phyloP scores from a whole-genome alignment of 2,113 vertebrate species.

The Halcyon malimbica region DNA sequence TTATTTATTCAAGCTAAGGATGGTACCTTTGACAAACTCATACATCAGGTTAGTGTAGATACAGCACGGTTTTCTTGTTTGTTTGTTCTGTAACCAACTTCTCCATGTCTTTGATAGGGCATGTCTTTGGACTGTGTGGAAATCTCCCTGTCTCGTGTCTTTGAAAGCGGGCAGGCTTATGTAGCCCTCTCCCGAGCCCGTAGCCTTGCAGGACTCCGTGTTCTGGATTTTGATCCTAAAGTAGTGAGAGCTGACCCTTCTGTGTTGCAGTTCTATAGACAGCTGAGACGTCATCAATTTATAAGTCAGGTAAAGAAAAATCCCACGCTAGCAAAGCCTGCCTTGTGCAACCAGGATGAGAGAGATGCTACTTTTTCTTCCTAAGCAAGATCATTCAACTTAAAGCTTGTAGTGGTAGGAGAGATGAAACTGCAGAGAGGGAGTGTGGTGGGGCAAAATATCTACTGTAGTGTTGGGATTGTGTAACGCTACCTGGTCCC shows the following conservation, averaged over 20 bases:
- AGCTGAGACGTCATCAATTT: slow-evolving; percentile 67
- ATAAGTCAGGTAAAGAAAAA: slow-evolving; percentile 38
- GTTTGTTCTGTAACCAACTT: background rate
- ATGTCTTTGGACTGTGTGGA: slow-evolving; percentile 94
- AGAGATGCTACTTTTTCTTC: background rate
- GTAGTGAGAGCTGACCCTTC: slow-evolving; percentile 88
- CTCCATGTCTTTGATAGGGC: slow-evolving; percentile 72
- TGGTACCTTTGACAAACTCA: background rate
- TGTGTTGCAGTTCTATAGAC: slow-evolving; percentile 87
- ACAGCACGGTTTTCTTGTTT: background rate
- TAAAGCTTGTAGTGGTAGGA: background rate
- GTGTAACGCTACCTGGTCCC: background rate
- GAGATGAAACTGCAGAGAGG: background rate
- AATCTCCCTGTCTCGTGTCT: slow-evolving; percentile 91
- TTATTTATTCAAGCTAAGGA: background rate
- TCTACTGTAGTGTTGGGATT: background rate
- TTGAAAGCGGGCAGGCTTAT: slow-evolving; percentile 94
- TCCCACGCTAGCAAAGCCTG: background rate
- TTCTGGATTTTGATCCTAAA: slow-evolving; percentile 91
- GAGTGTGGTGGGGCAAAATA: background rate
- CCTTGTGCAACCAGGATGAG: background rate
- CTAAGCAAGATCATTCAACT: background rate
- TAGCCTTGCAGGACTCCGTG: slow-evolving; percentile 87
- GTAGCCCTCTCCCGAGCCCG: slow-evolving; percentile 93
- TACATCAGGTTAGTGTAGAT: background rate